These are phyloP conservation scores for Petrophora chlorosata DNA, from an alignment of 2,888 invertebrate species.

Conservation along the genomic window DNA sequence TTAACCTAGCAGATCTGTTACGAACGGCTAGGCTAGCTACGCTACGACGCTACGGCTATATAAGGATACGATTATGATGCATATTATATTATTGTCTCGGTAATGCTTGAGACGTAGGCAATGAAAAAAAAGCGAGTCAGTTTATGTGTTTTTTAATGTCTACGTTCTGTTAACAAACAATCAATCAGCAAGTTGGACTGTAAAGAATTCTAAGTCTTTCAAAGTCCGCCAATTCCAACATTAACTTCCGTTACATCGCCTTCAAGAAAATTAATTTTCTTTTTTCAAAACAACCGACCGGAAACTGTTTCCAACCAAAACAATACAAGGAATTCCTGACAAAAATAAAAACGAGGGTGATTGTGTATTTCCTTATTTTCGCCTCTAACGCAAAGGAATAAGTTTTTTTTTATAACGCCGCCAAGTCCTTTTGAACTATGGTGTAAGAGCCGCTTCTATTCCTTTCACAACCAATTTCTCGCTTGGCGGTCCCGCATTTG, in stretches of 20 bases:
- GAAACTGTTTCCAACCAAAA: slow-evolving; percentile 37
- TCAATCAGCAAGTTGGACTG: slow-evolving; percentile 13
- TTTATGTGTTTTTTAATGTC: too few species aligned
- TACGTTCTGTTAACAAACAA: too few species aligned
- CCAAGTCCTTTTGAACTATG: slow-evolving; percentile 38
- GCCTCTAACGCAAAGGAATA: slow-evolving; percentile 36
- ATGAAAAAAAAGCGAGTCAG: too few species aligned
- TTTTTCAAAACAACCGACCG: slow-evolving; percentile 39
- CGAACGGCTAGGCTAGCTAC: too few species aligned
- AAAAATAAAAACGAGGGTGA: slow-evolving; percentile 30
- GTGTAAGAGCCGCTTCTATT: slow-evolving; percentile 36
- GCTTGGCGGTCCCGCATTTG: slow-evolving; percentile 31
- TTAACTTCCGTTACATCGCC: slow-evolving; percentile 33
- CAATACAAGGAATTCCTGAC: slow-evolving; percentile 37
- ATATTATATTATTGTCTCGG: too few species aligned
- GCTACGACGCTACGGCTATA: too few species aligned
- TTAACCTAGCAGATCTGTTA: too few species aligned
- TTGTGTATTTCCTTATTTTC: slow-evolving; percentile 36
- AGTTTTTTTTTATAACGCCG: slow-evolving; percentile 35
- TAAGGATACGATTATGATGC: too few species aligned
- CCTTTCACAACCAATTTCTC: slow-evolving; percentile 36
- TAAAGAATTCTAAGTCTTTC: slow-evolving; percentile 19
- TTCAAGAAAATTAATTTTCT: slow-evolving; percentile 37
- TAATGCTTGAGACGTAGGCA: too few species aligned
- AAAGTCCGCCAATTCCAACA: slow-evolving; percentile 19